These are phyloP conservation scores for Mixornis gularis DNA, from an alignment of 2,113 vertebrate species.

Conservation along the genomic window DNA sequence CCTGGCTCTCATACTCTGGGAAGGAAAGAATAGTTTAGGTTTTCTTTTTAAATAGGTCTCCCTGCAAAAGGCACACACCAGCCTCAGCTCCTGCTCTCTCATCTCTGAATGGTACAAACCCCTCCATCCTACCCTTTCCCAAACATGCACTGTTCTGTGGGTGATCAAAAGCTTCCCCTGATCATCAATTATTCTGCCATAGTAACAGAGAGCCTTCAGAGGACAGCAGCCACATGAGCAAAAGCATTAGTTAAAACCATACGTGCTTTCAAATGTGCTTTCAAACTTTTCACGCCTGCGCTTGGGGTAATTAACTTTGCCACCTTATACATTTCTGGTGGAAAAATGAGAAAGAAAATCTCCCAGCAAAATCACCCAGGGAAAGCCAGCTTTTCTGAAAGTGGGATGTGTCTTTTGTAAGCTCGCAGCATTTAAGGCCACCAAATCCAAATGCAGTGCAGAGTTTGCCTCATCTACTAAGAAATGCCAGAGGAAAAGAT, in stretches of 20 bases:
- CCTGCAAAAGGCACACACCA: rapidly evolving
- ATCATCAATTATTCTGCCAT: constrained; percentile 13
- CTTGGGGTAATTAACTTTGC: constrained; percentile 24
- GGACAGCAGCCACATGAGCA: background rate
- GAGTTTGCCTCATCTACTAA: background rate
- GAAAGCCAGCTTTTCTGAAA: background rate
- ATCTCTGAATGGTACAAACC: background rate
- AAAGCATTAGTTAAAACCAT: background rate
- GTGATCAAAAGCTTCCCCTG: constrained; percentile 24
- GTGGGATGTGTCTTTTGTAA: background rate
- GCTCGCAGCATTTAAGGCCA: background rate
- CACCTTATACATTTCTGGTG: background rate
- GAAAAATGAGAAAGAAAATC: background rate
- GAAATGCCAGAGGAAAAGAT: background rate
- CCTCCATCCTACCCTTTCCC: background rate
- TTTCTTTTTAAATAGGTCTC: background rate
- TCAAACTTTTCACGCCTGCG: background rate
- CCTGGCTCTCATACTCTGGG: background rate
- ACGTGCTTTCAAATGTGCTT: background rate
- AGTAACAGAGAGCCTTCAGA: constrained; percentile 22
- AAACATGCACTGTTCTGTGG: background rate
- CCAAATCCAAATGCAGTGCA: background rate
- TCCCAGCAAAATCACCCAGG: background rate
- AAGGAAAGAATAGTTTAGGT: background rate
- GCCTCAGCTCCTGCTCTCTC: background rate